These are phyloP conservation scores for Elephas maximus DNA, from an alignment of 2,113 vertebrate species.

Conservation along the genomic window DNA sequence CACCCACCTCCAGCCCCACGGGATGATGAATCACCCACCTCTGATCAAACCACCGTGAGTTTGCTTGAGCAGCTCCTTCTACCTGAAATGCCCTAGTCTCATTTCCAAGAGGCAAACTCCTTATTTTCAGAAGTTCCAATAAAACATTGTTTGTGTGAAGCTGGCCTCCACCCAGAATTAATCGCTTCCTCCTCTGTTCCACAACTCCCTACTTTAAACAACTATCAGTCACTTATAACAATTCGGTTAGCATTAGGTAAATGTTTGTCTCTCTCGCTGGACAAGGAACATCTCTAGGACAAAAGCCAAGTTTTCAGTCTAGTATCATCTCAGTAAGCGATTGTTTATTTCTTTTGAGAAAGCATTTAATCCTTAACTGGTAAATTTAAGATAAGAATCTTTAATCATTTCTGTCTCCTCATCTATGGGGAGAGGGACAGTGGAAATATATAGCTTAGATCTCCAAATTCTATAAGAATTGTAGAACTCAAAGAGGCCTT, in stretches of 20 bases:
- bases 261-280: not conserved
- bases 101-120: slow-evolving; percentile 24
- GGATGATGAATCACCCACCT: not conserved
- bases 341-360: slow-evolving; percentile 51
- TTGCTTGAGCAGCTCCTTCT: not conserved
- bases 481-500: not conserved
- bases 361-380: slow-evolving; percentile 38
- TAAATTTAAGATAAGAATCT: slow-evolving; percentile 66
- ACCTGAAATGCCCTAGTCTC: not conserved
- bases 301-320: slow-evolving; percentile 36
- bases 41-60: not conserved
- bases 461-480: slow-evolving; percentile 48
- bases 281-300: not conserved
- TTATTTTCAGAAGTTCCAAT: slow-evolving; percentile 44
- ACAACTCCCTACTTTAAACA: slow-evolving; percentile 40
- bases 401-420: slow-evolving; percentile 64
- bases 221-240: not conserved
- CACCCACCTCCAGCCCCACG: not conserved
- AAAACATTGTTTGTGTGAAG: slow-evolving; percentile 25
- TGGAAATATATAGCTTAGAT: slow-evolving; percentile 21
- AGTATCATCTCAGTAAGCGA: not conserved
- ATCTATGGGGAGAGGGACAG: not conserved
- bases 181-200: not conserved
- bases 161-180: not conserved
- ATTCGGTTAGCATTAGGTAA: slow-evolving; percentile 27